phyloP scores from a whole-genome alignment of 2,888 invertebrate species.

The Plusia festucae region DNA sequence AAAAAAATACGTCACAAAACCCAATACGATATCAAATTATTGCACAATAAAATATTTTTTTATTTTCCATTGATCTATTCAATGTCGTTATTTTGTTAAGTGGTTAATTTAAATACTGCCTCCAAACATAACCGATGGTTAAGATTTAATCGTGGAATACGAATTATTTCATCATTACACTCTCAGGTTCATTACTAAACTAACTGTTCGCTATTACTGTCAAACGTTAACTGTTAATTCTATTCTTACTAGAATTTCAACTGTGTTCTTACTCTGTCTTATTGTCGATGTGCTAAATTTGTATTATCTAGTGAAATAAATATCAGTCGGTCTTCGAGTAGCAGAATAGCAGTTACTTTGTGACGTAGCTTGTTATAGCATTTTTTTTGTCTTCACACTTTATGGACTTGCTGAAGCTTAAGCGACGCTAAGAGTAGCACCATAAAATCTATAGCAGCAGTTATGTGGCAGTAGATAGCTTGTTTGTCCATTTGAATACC shows the following conservation, averaged over 20 bases:
- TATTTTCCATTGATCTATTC: no score
- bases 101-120: neutral
- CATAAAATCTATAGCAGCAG: conserved; percentile 36
- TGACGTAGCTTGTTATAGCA: neutral
- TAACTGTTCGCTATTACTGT: conserved; percentile 39
- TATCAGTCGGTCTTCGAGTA: conserved; percentile 29
- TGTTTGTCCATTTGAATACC: conserved; percentile 14
- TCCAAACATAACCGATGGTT: conserved; percentile 31
- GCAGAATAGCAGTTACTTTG: conserved; percentile 16
- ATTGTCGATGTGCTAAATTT: conserved; percentile 53
- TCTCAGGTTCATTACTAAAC: conserved; percentile 34
- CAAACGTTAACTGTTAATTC: conserved; percentile 35
- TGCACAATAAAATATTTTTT: no score
- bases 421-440: conserved; percentile 37
- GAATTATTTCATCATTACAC: conserved; percentile 35
- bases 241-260: conserved; percentile 29
- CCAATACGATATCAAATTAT: no score
- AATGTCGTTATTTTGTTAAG: no score
- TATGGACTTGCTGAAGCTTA: conserved; percentile 8
- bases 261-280: conserved; percentile 33
- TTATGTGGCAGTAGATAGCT: conserved; percentile 19
- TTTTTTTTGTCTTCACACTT: neutral
- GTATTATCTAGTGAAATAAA: conserved; percentile 44
- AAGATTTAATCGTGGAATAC: conserved; percentile 38
- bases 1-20: no score